Evolutionary conservation across 1,140 invertebrate genomes (phyloP), one percentile per base, ranked within the genome.

Genomic region (Ceratosolen fusciceps): DNA sequence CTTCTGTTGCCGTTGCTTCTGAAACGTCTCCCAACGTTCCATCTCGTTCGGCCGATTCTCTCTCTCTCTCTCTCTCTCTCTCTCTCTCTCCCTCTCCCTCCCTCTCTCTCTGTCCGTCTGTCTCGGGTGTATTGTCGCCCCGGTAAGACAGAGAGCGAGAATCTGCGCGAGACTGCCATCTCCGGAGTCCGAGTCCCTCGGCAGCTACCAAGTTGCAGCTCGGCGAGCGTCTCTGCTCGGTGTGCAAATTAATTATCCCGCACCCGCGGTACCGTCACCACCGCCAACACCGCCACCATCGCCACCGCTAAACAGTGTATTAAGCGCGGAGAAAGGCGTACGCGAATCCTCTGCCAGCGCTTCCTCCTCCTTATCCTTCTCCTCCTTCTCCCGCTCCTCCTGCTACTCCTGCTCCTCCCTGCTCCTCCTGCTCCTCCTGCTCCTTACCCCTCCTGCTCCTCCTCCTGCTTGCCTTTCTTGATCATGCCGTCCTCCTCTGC

Each of bases 211-310:
- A 52, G 62, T 31, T 62, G 39, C 37, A 19, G 73, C 73, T 58
- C 54, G 72, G 10, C 14, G 31, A 21, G 31, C 10, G 34, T 24
- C 49, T 43, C 21, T 67, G 49, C 54, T 71, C 47, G 29, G 8
- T 49, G 76, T 67, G 76, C 76, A 60, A 77, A 77, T 77, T 77
- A 77, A 77, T 77, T 77, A 77, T 60, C 58, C 37, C 14, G 34
- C 43, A 29, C 31, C 29, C 31, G 47, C n/a, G 74, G 34, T 52
- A 3, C 26, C 29, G 39, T n/a, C 31, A n/a, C n/a, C n/a, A n/a
- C n/a, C n/a, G n/a, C 58, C 37, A 12, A 24, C 43, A 29, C 31
- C 29, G 21, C 31, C n/a, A 62, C n/a, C 37, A 3, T 19, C 29
- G 39, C 26, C 31, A n/a, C 34, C 24, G 52, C 26, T 74, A 74